phyloP scores from a whole-genome alignment of 2,888 invertebrate genomes.

The Amblyjoppa fuscipennis region DNA sequence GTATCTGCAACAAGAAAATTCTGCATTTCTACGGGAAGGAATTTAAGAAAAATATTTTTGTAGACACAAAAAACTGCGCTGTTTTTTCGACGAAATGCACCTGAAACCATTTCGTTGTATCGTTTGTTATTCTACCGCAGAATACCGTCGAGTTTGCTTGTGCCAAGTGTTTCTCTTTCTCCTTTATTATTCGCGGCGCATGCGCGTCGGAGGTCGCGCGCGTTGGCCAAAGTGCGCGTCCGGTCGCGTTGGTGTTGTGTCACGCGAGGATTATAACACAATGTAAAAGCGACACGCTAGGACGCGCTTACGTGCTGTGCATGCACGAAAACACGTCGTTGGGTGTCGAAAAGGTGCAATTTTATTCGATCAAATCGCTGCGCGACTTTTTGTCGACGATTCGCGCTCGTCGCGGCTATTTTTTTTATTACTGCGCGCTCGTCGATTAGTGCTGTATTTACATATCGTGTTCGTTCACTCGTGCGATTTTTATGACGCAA shows the following conservation, averaged over 20 bases:
- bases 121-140: not conserved
- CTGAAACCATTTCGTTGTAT: constrained; percentile 54
- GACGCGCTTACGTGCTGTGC: not conserved
- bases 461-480: no score
- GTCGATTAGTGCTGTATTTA: no score
- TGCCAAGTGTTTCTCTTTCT: not conserved
- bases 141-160: not conserved
- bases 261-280: not conserved
- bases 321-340: not conserved
- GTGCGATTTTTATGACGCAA: no score
- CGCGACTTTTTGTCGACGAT: no score
- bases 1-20: constrained; percentile 66
- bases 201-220: constrained; percentile 7
- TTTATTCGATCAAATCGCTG: not conserved
- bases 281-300: not conserved
- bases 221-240: not conserved
- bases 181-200: not conserved
- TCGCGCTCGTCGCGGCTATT: no score
- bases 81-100: constrained; percentile 21
- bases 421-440: no score
- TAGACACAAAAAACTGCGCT: not conserved
- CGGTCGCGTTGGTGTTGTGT: not conserved
- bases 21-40: not conserved
- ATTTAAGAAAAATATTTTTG: not conserved
- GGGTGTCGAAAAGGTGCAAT: not conserved